phyloP scores from a whole-genome alignment of 2,797 vertebrate species.

The Aplochiton taeniatus region DNA sequence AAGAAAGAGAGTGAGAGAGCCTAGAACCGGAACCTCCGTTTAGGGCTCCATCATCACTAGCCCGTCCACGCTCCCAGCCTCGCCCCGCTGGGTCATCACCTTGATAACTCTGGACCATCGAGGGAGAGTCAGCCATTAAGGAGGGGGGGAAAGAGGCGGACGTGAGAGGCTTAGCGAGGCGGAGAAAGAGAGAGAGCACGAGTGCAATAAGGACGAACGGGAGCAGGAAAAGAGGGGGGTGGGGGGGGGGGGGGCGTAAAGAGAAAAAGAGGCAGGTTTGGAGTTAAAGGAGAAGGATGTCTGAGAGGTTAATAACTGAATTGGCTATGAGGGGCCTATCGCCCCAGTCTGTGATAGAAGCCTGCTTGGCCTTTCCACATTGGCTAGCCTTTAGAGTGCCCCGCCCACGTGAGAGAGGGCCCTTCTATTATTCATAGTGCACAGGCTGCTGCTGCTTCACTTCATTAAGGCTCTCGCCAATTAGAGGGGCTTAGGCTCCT shows the following conservation, averaged over 20 bases:
- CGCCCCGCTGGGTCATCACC: too few relatives aligned
- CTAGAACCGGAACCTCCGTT: too few relatives aligned
- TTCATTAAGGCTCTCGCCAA: too few relatives aligned
- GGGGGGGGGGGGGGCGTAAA: background rate
- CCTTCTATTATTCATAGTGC: slow-evolving; percentile 49
- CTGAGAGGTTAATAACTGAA: background rate
- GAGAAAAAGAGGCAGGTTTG: background rate
- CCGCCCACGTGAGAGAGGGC: background rate
- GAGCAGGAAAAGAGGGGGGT: background rate
- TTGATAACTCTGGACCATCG: too few relatives aligned
- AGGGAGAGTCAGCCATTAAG: too few relatives aligned
- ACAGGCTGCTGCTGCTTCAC: background rate
- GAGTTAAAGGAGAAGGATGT: background rate
- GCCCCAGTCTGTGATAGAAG: too few relatives aligned
- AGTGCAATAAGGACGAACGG: background rate
- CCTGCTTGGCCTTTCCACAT: slow-evolving; percentile 32
- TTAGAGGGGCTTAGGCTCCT: too few relatives aligned
- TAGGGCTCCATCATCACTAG: too few relatives aligned
- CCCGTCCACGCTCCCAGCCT: too few relatives aligned
- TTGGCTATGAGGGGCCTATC: background rate
- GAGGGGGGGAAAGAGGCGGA: too few relatives aligned
- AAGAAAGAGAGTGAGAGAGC: background rate
- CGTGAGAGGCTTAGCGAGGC: too few relatives aligned
- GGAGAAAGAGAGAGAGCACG: background rate
- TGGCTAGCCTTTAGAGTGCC: slow-evolving; percentile 49